Evolutionary conservation across 2,113 vertebrate genomes (phyloP).

Genomic region (Elachura formosa): DNA sequence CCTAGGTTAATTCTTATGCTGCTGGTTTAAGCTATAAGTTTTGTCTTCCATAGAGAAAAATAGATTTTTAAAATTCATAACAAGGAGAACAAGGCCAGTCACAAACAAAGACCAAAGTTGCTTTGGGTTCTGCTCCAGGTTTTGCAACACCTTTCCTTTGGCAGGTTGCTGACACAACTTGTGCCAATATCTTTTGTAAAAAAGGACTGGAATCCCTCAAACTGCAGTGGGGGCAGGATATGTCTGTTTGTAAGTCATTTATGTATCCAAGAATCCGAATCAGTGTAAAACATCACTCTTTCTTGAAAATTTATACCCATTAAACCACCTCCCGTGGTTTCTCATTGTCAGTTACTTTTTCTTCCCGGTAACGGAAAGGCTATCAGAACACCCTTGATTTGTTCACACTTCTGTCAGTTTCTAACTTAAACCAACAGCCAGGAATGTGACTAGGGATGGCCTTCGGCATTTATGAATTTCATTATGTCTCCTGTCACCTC

Average conservation of each 20-base stretch:
- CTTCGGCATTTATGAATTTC: constrained; percentile 67
- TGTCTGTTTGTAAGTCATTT: background rate
- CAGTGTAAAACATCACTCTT: background rate
- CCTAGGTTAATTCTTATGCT: background rate
- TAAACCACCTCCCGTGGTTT: constrained; percentile 32
- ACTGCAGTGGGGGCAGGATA: background rate
- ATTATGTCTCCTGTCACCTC: constrained; percentile 61
- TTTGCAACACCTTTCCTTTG: background rate
- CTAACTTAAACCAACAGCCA: constrained; percentile 60
- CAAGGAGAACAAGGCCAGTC: background rate
- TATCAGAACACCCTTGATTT: constrained; percentile 55
- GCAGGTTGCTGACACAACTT: background rate
- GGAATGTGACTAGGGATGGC: constrained; percentile 62
- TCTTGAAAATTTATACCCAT: constrained; percentile 9
- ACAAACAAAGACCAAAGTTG: background rate
- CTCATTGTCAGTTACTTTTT: constrained; percentile 52
- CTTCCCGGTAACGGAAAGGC: background rate
- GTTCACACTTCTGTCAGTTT: constrained; percentile 63
- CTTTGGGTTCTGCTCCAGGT: background rate
- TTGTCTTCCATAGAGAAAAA: background rate
- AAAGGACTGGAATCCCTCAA: constrained; percentile 8
- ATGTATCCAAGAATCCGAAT: background rate
- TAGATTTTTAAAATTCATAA: background rate
- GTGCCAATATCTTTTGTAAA: background rate
- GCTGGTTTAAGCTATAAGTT: background rate